Conservation (phyloP, 2,888 invertebrate genomes). For the Spilarctia lutea region DNA sequence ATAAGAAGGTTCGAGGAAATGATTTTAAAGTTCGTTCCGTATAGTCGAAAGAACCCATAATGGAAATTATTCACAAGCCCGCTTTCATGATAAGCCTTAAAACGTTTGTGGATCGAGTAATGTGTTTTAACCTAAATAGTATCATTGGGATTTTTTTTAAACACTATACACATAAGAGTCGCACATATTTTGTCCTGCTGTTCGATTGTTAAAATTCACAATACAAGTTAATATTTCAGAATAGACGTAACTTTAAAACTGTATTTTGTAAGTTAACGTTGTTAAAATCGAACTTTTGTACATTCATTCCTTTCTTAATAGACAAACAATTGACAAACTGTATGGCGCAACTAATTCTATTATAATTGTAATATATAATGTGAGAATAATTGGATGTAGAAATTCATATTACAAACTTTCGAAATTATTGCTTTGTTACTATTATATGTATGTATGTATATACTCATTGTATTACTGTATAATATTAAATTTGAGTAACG, state of each 20-base stretch:
- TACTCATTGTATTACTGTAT: neutral
- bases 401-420: constrained; percentile 25
- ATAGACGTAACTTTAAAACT: constrained; percentile 14
- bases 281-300: neutral
- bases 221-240: constrained; percentile 7
- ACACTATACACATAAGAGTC: constrained; percentile 61
- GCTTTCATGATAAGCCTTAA: constrained; percentile 56
- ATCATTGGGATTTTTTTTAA: constrained; percentile 60
- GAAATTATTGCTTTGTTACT: constrained; percentile 33
- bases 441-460: constrained; percentile 12
- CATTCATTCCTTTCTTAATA: neutral
- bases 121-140: constrained; percentile 64
- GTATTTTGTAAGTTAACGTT: constrained; percentile 7
- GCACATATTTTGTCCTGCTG: constrained; percentile 65
- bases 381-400: constrained; percentile 30
- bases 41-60: neutral
- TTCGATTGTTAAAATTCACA: constrained; percentile 54
- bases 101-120: constrained; percentile 53
- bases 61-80: constrained; percentile 46
- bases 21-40: neutral
- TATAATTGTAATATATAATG: neutral
- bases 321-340: constrained; percentile 11
- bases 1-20: neutral
- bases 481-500: constrained; percentile 3
- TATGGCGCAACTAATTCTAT: neutral